Evolutionary conservation across 2,888 invertebrate genomes (phyloP), one percentile per base, ranked within the genome.

Genomic region (Amblyjoppa proteus): DNA sequence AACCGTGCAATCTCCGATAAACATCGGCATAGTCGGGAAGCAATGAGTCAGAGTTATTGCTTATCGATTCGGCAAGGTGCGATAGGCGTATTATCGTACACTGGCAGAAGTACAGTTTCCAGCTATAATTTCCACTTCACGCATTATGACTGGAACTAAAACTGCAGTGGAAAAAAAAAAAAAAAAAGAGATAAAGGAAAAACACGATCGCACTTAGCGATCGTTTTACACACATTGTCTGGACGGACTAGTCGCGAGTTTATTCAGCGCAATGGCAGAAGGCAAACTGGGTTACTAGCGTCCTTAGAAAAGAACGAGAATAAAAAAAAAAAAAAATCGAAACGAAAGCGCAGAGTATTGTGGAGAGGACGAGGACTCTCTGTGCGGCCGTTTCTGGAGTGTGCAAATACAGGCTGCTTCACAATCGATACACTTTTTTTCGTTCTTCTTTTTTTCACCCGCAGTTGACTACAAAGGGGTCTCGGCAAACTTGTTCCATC

Each of bases 141-240:
- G 31, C 28, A 64, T 64, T 64, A 64, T 16, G 31, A 2, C 53
- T 25, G 45, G 28, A 13, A 20, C 28, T 49, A 16, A 49, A 45
- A 45, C 7, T 64, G 34, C n/a, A 34, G 7, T 16, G 41, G 28
- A 38, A 6, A 51, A 61, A 11, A 41, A 20, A 53, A 41, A 61
- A 9, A 41, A 13, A 53, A 66, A 66, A 38, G 49, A 16, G 13
- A 0, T 20, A 56, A 51, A 53, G 49, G 25, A 68, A 77, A 61
- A 25, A 53, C 70, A 38, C 56, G 69, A 85, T 85, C 80, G 83
- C 34, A 49, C 58, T 66, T 49, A 41, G 53, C 53, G 61, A 85
- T 85, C 85, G 83, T 80, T 83, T 82, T 83, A 83, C 85, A 85
- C 83, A 85, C 85, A 83, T 85, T 77, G 76, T 74, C 68, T 38